A percentile compares a stretch with the other conserved stretches of the same genome.
phyloP scores from a whole-genome alignment of 2,888 invertebrate species.

The Scaptomyza parva region DNA sequence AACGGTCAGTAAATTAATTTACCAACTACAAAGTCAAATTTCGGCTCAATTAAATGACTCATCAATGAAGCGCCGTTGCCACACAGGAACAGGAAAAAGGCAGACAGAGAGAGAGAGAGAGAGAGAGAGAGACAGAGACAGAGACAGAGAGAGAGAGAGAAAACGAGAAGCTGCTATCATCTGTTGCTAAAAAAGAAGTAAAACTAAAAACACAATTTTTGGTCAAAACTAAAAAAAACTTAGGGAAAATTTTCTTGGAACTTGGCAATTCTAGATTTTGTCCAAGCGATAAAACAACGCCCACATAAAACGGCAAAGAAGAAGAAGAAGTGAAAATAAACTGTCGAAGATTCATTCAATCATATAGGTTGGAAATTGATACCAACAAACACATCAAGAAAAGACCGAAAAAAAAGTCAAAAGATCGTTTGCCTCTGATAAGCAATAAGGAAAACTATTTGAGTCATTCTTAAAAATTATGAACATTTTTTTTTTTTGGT shows the following conservation, averaged over 20 bases:
- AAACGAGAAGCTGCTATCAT: conserved; percentile 21
- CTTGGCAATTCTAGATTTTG: conserved; percentile 65
- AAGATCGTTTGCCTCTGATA: conserved; percentile 57
- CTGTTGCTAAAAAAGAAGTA: conserved; percentile 40
- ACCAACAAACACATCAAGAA: conserved; percentile 54
- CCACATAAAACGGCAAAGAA: conserved; percentile 46
- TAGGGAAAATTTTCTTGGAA: conserved; percentile 58
- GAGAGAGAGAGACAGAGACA: not conserved
- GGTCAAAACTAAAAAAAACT: conserved; percentile 34
- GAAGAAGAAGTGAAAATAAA: conserved; percentile 1
- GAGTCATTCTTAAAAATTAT: conserved; percentile 80
- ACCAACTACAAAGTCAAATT: conserved; percentile 72
- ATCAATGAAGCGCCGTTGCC: conserved; percentile 58
- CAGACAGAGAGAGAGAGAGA: not conserved
- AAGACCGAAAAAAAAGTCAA: conserved; percentile 37
- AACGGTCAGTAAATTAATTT: conserved; percentile 71
- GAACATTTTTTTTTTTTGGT: conserved; percentile 78
- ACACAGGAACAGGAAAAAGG: conserved; percentile 41
- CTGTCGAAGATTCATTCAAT: conserved; percentile 68
- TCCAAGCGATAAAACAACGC: conserved; percentile 58
- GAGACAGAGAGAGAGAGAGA: not conserved
- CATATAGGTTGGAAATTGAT: conserved; percentile 75
- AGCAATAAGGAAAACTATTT: conserved; percentile 49
- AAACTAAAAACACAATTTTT: conserved; percentile 36
- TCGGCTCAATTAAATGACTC: conserved; percentile 78